Evolutionary conservation across 2,888 invertebrate genomes (phyloP).

Genomic region (Drosophila nr. perissopoda): DNA sequence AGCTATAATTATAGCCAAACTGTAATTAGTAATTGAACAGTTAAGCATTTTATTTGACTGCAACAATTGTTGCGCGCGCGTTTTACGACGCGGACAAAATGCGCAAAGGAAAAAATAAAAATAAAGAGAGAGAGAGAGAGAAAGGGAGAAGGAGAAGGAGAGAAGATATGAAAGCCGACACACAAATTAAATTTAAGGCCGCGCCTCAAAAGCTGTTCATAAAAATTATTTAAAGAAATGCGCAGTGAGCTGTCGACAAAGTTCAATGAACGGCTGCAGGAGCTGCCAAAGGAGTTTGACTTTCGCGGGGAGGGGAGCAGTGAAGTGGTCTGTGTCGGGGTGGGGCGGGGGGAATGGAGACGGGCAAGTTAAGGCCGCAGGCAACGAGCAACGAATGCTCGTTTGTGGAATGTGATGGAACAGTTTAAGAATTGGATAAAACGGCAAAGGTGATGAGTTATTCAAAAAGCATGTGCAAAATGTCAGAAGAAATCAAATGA

Average conservation of each 20-base stretch:
- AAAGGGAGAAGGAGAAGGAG: neutral
- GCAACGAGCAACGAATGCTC: slow-evolving; percentile 45
- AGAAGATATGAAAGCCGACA: slow-evolving; percentile 1
- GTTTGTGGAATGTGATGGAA: slow-evolving; percentile 52
- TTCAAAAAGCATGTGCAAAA: slow-evolving; percentile 74
- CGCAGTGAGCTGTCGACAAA: slow-evolving; percentile 37
- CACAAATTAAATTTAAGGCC: slow-evolving; percentile 49
- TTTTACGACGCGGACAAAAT: slow-evolving; percentile 21
- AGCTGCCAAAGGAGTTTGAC: slow-evolving; percentile 35
- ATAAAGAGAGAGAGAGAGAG: neutral
- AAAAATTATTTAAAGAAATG: slow-evolving; percentile 41
- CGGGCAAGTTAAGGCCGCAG: slow-evolving; percentile 56
- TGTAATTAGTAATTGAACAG: slow-evolving; percentile 70
- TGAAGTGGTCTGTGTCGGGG: neutral
- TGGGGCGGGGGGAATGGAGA: neutral
- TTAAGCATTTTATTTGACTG: slow-evolving; percentile 41
- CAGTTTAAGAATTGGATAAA: slow-evolving; percentile 52
- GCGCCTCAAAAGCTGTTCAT: slow-evolving; percentile 38
- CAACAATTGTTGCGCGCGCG: slow-evolving; percentile 35
- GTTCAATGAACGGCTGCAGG: slow-evolving; percentile 69
- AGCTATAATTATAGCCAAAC: slow-evolving; percentile 59
- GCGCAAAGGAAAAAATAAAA: neutral
- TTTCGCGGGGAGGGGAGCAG: neutral
- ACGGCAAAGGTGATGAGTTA: slow-evolving; percentile 71
- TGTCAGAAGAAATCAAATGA: slow-evolving; percentile 76